These are phyloP conservation scores for Tachypleus tridentatus DNA, from an alignment of 1,140 invertebrate species.

Conservation along the genomic window DNA sequence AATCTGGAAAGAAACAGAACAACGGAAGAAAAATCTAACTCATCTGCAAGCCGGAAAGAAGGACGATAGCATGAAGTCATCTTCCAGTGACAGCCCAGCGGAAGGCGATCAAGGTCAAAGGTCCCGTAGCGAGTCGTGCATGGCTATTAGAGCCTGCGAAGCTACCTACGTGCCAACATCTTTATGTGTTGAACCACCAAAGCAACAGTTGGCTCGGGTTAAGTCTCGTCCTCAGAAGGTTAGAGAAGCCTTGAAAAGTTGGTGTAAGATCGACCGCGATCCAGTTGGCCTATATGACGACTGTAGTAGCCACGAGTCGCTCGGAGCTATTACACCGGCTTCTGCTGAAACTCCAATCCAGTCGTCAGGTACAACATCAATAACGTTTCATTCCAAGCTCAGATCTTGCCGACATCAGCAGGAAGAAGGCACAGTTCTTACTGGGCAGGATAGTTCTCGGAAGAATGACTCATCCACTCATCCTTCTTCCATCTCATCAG, in stretches of 20 bases:
- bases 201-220: constrained; percentile 8
- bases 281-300: constrained; percentile 28
- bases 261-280: constrained; percentile 29
- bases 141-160: constrained; percentile 6
- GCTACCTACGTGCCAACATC: constrained; percentile 15
- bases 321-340: constrained; percentile 49
- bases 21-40: constrained; percentile 87
- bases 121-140: constrained; percentile 19
- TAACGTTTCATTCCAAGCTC: constrained; percentile 7
- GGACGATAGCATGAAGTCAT: constrained; percentile 76
- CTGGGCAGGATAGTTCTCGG: neutral
- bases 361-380: constrained; percentile 15
- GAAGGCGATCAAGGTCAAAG: constrained; percentile 15
- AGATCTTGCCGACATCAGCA: constrained; percentile 19
- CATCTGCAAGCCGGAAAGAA: constrained; percentile 82
- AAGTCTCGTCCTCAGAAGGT: constrained; percentile 11
- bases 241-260: constrained; percentile 16
- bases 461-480: constrained; percentile 6
- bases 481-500: constrained; percentile 22
- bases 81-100: constrained; percentile 49
- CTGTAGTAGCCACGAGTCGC: constrained; percentile 26
- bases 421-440: constrained; percentile 50
- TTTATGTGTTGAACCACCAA: constrained; percentile 12
- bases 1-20: constrained; percentile 94
- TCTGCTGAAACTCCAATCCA: constrained; percentile 68